phyloP scores from a whole-genome alignment of 1,140 invertebrate species.

The Euwallacea fornicatus region DNA sequence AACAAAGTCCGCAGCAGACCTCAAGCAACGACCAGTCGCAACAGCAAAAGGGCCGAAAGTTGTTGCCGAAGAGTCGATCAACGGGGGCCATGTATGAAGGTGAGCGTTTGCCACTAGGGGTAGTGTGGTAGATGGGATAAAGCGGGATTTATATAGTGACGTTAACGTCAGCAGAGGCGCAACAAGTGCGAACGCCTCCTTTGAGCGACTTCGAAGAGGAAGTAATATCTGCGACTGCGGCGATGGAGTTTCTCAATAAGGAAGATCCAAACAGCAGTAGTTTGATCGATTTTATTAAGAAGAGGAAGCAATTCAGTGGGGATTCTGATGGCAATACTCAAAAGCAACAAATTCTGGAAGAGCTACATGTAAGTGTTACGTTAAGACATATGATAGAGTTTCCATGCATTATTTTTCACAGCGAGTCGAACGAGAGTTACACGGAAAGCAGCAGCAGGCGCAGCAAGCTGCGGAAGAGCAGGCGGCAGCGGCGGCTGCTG shows the following conservation, averaged over 20 bases:
- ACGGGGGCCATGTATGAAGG: constrained; percentile 48
- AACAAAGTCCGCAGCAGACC: constrained; percentile 12
- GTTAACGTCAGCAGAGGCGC: constrained; percentile 60
- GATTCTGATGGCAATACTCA: constrained; percentile 66
- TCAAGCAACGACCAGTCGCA: constrained; percentile 29
- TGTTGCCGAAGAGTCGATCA: constrained; percentile 60
- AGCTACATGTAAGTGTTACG: constrained; percentile 63
- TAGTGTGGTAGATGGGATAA: not conserved
- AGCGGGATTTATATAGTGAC: constrained; percentile 13
- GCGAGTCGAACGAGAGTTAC: constrained; percentile 74
- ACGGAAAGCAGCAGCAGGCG: constrained; percentile 59
- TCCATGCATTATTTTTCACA: constrained; percentile 44
- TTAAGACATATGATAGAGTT: constrained; percentile 12
- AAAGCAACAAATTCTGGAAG: constrained; percentile 78
- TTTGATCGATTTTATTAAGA: constrained; percentile 52
- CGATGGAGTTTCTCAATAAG: constrained; percentile 50
- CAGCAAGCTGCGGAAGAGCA: constrained; percentile 20
- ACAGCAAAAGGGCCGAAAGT: constrained; percentile 49
- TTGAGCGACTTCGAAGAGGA: constrained; percentile 51
- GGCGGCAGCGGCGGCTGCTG: constrained; percentile 37
- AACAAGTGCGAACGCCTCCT: constrained; percentile 58
- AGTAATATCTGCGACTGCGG: constrained; percentile 44
- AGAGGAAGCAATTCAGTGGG: constrained; percentile 46
- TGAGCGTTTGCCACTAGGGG: constrained; percentile 3
- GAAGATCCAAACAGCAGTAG: constrained; percentile 52